Evolutionary conservation across 2,888 invertebrate genomes (phyloP).

Genomic region (Theretra japonica): DNA sequence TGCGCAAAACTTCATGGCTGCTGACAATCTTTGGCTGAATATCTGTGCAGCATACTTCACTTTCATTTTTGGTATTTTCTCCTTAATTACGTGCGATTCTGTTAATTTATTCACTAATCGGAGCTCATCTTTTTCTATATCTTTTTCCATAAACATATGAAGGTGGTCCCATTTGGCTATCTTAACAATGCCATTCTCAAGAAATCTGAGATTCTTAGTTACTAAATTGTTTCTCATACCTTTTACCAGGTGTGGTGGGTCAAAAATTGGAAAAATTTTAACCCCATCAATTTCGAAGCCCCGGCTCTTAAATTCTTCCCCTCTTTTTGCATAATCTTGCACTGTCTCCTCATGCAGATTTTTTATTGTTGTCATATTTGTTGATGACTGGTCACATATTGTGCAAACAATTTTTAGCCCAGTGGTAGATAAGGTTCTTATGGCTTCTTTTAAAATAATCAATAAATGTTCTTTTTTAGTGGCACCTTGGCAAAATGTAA

Average conservation of each 20-base stretch:
- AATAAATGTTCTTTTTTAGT: neutral
- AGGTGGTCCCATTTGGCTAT: neutral
- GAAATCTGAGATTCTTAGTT: too few species aligned
- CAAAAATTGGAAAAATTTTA: too few species aligned
- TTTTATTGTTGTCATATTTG: neutral
- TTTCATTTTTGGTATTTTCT: neutral
- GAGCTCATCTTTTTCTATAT: neutral
- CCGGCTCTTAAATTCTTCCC: too few species aligned
- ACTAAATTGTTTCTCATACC: too few species aligned
- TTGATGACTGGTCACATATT: neutral
- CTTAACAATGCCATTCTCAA: neutral
- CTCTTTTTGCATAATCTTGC: too few species aligned
- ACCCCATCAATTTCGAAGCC: too few species aligned
- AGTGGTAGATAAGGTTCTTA: neutral
- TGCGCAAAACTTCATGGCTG: constrained; percentile 27
- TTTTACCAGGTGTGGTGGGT: too few species aligned
- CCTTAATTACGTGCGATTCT: neutral
- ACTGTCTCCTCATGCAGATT: neutral
- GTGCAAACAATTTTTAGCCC: neutral
- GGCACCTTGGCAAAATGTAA: neutral
- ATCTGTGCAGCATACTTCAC: neutral
- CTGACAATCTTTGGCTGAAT: neutral
- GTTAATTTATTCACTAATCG: neutral
- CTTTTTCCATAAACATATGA: neutral
- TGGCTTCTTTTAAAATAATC: neutral